Percentiles rank a stretch among this genome's conserved stretches.
Evolutionary conservation across 2,888 invertebrate species (phyloP).

Genomic region (Sceliomorpha sp.): DNA sequence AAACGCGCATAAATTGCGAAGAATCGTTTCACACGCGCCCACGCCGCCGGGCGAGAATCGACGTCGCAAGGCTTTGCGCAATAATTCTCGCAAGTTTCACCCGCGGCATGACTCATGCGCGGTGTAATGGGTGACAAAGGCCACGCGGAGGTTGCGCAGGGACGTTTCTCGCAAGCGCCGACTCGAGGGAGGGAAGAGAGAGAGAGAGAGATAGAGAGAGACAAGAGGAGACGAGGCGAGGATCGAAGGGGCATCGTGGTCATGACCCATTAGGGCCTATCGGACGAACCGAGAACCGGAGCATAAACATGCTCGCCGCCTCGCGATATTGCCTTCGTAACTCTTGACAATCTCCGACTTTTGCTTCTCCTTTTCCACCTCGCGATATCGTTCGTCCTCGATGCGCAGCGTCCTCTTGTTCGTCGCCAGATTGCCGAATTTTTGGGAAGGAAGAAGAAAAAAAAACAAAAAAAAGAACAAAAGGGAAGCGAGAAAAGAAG

Average conservation of each 20-base stretch:
- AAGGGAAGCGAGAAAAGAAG: too few species aligned
- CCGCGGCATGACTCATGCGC: conserved; percentile 8
- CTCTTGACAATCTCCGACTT: conserved; percentile 68
- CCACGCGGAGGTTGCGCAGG: conserved; percentile 36
- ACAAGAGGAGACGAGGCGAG: conserved; percentile 7
- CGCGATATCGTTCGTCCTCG: conserved; percentile 40
- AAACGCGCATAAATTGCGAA: not conserved
- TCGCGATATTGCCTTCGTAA: conserved; percentile 74
- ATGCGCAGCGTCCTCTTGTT: conserved; percentile 29
- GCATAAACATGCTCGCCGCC: conserved; percentile 75
- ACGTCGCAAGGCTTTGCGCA: conserved; percentile 1
- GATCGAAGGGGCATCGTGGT: conserved; percentile 60
- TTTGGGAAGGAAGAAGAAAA: too few species aligned
- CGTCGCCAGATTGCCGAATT: too few species aligned
- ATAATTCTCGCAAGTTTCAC: conserved; percentile 12
- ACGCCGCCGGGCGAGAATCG: not conserved
- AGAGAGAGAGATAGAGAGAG: too few species aligned
- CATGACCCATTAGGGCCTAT: conserved; percentile 74
- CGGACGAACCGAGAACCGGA: conserved; percentile 66
- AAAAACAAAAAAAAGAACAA: too few species aligned
- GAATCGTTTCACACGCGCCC: not conserved
- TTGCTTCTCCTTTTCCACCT: conserved; percentile 30
- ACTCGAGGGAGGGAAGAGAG: too few species aligned
- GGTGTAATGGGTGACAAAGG: conserved; percentile 35
- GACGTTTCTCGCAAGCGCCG: conserved; percentile 59